Evolutionary conservation across 2,797 vertebrate species (phyloP).

Genomic region (Peromyscus melanophrys): DNA sequence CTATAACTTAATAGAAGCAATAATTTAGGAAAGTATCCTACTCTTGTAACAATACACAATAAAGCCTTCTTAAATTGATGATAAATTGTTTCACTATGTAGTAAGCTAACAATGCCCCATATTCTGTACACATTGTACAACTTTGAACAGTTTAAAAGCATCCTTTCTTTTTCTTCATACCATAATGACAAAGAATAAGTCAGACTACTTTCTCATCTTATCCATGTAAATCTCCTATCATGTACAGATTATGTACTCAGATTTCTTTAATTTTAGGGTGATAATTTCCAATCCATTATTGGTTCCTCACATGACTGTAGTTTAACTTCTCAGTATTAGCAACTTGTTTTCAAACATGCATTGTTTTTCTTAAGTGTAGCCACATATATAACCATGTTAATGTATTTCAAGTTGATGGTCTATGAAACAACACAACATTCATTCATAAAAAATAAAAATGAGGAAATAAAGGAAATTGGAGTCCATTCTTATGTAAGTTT

Average conservation of each 20-base stretch:
- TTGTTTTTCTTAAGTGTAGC: slow-evolving; percentile 3
- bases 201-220: neutral
- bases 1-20: slow-evolving; percentile 52
- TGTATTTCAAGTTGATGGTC: neutral
- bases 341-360: neutral
- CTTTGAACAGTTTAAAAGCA: neutral
- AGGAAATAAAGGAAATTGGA: neutral
- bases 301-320: neutral
- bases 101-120: slow-evolving; percentile 6
- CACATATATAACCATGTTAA: neutral
- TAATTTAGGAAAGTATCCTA: slow-evolving; percentile 11
- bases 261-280: slow-evolving; percentile 36
- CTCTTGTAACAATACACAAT: slow-evolving; percentile 9
- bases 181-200: neutral
- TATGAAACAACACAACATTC: neutral
- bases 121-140: slow-evolving; percentile 30
- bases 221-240: neutral
- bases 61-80: neutral
- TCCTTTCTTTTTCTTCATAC: slow-evolving; percentile 8
- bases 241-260: neutral
- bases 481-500: neutral
- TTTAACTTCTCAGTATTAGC: neutral
- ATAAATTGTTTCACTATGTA: slow-evolving; percentile 31
- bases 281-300: neutral
- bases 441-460: neutral